Conservation (phyloP, 2,888 invertebrate genomes). For the Eurois occulta region DNA sequence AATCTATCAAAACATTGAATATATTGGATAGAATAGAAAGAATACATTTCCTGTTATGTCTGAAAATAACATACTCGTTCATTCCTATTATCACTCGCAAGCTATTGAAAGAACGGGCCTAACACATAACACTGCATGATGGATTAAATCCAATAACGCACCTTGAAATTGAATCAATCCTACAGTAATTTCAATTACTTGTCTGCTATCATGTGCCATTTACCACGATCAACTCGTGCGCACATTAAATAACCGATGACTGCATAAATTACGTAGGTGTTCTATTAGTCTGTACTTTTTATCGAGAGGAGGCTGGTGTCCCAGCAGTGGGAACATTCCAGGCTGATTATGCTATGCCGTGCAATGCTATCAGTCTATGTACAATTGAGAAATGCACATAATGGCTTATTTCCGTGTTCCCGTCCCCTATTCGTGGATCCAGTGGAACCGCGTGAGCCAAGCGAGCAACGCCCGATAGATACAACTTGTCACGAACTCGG, state of each 20-base stretch:
- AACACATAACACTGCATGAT: not conserved
- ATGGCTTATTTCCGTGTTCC: constrained; percentile 67
- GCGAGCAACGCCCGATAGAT: constrained; percentile 74
- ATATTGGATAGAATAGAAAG: constrained; percentile 16
- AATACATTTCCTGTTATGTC: not conserved
- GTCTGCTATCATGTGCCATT: constrained; percentile 14
- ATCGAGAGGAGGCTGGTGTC: not conserved
- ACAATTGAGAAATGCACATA: constrained; percentile 52
- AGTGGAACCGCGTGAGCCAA: constrained; percentile 58
- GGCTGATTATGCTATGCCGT: not conserved
- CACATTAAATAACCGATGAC: constrained; percentile 33
- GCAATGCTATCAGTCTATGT: not conserved
- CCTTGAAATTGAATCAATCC: constrained; percentile 29
- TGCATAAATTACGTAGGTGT: constrained; percentile 18
- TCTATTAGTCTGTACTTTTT: not conserved
- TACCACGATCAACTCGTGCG: constrained; percentile 12
- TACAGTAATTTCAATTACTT: constrained; percentile 10
- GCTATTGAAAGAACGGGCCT: constrained; percentile 3
- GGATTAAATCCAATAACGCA: not conserved
- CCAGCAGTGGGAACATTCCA: not conserved
- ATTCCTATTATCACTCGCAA: not conserved
- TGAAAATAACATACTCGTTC: not conserved
- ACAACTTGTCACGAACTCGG: constrained; percentile 84
- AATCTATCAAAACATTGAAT: constrained; percentile 54
- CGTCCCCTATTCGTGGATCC: constrained; percentile 55